phyloP scores from a whole-genome alignment of 2,113 vertebrate species.

The Galbula dea region DNA sequence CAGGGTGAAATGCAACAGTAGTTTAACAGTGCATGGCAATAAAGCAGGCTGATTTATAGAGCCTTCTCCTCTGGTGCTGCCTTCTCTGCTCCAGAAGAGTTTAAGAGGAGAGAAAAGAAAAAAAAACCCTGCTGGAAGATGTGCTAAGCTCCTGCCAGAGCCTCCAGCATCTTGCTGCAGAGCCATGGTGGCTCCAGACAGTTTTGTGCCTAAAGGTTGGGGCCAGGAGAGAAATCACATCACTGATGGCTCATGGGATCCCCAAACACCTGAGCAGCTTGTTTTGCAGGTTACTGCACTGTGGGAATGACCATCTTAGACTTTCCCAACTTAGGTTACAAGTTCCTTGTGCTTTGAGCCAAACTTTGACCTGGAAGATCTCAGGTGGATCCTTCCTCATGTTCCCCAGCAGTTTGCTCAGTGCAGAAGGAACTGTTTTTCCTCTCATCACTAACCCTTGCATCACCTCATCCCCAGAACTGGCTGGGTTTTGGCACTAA shows the following conservation, averaged over 20 bases:
- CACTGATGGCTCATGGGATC: accelerated
- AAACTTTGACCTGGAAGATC: background rate
- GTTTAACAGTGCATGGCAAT: background rate
- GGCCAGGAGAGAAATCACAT: background rate
- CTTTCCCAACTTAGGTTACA: background rate
- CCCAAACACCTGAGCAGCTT: accelerated
- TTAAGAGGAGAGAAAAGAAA: background rate
- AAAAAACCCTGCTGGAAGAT: background rate
- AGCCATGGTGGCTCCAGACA: background rate
- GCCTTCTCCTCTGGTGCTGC: background rate
- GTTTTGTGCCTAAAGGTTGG: background rate
- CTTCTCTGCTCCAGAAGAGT: background rate
- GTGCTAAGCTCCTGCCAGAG: background rate
- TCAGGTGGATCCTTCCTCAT: background rate
- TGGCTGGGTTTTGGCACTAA: background rate
- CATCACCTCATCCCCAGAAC: background rate
- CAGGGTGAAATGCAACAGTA: background rate
- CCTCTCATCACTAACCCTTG: background rate
- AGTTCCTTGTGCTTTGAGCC: background rate
- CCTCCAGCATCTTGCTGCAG: background rate
- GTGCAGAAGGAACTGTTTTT: background rate
- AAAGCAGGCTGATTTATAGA: constrained; percentile 49
- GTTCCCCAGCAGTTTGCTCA: background rate
- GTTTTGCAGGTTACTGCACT: background rate
- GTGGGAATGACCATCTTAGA: background rate